phyloP scores from a whole-genome alignment of 2,797 vertebrate species.

The Urocyon cinereoargenteus region DNA sequence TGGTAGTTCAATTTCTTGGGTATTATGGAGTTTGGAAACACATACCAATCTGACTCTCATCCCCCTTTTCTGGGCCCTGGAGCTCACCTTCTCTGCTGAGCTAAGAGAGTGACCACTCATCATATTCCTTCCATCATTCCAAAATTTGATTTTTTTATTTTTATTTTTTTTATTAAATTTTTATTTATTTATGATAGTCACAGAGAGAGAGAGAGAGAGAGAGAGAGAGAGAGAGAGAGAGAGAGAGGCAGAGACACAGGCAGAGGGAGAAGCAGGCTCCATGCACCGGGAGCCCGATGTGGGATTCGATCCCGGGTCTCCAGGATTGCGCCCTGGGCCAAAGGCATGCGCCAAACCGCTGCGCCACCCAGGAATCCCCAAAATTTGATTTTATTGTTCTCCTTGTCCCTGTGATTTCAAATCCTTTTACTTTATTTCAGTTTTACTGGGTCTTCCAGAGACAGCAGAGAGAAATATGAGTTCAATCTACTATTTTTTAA shows the following conservation, averaged over 20 bases:
- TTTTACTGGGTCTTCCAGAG: neutral
- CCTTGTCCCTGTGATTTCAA: neutral
- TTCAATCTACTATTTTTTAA: neutral
- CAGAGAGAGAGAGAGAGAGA: no score
- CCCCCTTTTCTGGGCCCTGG: neutral
- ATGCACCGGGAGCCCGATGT: no score
- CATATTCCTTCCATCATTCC: neutral
- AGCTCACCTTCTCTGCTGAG: neutral
- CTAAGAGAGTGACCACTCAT: neutral
- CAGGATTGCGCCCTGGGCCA: no score
- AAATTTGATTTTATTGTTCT: slow-evolving; percentile 11
- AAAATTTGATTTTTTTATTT: neutral
- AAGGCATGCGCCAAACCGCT: no score
- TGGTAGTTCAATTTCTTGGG: neutral
- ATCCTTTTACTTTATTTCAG: neutral
- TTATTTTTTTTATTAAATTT: no score
- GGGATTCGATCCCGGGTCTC: no score
- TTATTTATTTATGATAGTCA: no score
- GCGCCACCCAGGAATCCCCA: no score
- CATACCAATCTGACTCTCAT: neutral
- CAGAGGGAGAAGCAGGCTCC: no score
- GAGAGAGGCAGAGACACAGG: no score
- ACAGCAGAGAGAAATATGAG: neutral
- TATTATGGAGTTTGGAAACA: neutral
- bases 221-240: no score